Base-by-base conservation (phyloP, 2,797 vertebrate species). In the Trematomus bernacchii region DNA sequence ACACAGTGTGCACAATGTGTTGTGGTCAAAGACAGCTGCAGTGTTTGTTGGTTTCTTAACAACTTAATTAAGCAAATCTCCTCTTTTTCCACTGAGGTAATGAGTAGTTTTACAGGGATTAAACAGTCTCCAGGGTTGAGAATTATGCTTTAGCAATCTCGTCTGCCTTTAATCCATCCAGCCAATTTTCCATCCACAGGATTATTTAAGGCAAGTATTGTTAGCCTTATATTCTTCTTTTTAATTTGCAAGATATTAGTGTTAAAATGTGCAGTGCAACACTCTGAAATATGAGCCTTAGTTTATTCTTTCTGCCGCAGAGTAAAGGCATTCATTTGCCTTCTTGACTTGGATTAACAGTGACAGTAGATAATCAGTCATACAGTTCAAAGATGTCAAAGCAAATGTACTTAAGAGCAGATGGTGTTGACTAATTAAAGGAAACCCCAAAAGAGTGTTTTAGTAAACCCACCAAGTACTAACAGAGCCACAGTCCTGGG, bases 61-160 rank as follows among this genome's bases (percentile, higher is more conserved):
- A 86, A 85, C 86, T 92, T 93, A 92, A 95, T 93, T 93, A 94
- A 90, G 89, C 78, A 87, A 92, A 90, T 92, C 90, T 88, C 78
- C 83, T 70, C 68, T 70, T 91, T 89, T 62, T 84, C 82, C 72
- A 75, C 55, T 33, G 64, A 80, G 82, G 84, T 93, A 91, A 93
- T 89, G 87, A 91, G 80, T 65, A 89, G 88, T 93, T 92, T 89
- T 86, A 90, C 88, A 87, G 74, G 86, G 89, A 92, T 93, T 93
- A 93, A 85, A 82, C 61, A 11, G 58, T 89, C 89, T 87, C 83
- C 62, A 15, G 78, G 66, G 86, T 76, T 79, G 69, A 74, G 83
- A 82, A 86, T 87, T 52, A 27, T 74, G 48, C 77, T 80, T 73
- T 30, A 52, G 72, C 42, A 72, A 79, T 87, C 59, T 86, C 79